These are phyloP conservation scores for Siphonodentalium dalli DNA, from an alignment of 2,888 invertebrate genomes.

Conservation along the genomic window DNA sequence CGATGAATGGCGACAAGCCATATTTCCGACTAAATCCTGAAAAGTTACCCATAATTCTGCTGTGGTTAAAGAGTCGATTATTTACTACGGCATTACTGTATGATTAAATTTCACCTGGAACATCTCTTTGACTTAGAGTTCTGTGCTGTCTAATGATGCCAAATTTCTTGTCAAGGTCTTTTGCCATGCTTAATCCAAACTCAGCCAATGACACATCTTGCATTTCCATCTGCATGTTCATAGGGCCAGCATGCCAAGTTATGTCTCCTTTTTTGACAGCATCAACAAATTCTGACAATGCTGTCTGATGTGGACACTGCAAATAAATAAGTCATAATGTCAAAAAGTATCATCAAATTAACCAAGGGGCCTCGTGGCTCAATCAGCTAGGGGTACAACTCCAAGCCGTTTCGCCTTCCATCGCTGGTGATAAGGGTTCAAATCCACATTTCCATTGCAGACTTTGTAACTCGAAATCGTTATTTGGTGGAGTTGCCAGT, in stretches of 20 bases:
- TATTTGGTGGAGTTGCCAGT: too few relatives aligned
- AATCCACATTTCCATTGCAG: neutral
- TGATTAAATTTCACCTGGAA: slow-evolving; percentile 51
- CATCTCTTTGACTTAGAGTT: slow-evolving; percentile 59
- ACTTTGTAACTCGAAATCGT: too few relatives aligned
- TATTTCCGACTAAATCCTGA: too few relatives aligned
- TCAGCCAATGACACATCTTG: slow-evolving; percentile 42
- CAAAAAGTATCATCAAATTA: too few relatives aligned
- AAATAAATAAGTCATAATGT: slow-evolving; percentile 14
- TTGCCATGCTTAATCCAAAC: slow-evolving; percentile 46
- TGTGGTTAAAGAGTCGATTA: too few relatives aligned
- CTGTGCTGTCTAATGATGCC: slow-evolving; percentile 39
- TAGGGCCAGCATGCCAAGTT: slow-evolving; percentile 62
- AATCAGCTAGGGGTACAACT: too few relatives aligned
- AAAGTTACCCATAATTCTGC: too few relatives aligned
- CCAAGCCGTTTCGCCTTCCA: too few relatives aligned
- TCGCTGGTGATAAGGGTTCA: too few relatives aligned
- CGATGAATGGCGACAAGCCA: too few relatives aligned
- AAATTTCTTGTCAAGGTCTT: slow-evolving; percentile 48
- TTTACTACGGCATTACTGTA: too few relatives aligned
- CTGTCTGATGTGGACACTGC: slow-evolving; percentile 50
- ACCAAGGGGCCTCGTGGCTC: too few relatives aligned
- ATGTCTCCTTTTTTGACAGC: slow-evolving; percentile 48
- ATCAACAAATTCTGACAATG: slow-evolving; percentile 29
- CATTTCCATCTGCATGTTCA: slow-evolving; percentile 60